A percentile compares a stretch with the other conserved stretches of the same genome.
These are phyloP conservation scores for Ivindomyrus marchei DNA, from an alignment of 2,113 vertebrate genomes.

Conservation along the genomic window DNA sequence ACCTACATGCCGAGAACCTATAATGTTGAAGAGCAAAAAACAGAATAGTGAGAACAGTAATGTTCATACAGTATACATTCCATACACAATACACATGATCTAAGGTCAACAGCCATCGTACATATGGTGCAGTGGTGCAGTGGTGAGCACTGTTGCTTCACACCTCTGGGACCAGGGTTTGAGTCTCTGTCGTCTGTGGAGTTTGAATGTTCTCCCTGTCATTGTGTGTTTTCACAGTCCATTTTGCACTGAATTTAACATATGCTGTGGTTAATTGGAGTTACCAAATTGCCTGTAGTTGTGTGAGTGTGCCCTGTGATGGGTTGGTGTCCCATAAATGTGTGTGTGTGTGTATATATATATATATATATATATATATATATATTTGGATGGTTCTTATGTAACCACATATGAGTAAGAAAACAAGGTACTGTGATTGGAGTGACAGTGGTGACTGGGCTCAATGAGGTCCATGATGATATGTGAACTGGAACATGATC, in stretches of 20 bases:
- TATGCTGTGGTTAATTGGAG: neutral
- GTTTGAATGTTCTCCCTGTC: neutral
- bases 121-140: neutral
- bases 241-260: neutral
- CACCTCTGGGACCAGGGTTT: neutral
- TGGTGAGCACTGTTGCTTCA: neutral
- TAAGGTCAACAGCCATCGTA: neutral
- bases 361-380: too few relatives aligned
- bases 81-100: neutral
- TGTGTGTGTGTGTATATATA: too few relatives aligned
- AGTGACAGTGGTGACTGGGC: neutral
- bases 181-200: neutral
- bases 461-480: neutral
- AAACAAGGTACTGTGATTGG: neutral
- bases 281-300: neutral
- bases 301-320: neutral
- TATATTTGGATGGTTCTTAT: neutral
- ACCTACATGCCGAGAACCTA: neutral
- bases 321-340: neutral
- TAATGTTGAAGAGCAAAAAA: neutral
- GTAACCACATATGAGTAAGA: neutral
- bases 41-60: neutral
- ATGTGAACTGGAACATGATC: neutral
- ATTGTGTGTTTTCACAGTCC: neutral
- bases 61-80: neutral